These are phyloP conservation scores for Troides helena DNA, from an alignment of 2,888 invertebrate genomes.

Conservation along the genomic window DNA sequence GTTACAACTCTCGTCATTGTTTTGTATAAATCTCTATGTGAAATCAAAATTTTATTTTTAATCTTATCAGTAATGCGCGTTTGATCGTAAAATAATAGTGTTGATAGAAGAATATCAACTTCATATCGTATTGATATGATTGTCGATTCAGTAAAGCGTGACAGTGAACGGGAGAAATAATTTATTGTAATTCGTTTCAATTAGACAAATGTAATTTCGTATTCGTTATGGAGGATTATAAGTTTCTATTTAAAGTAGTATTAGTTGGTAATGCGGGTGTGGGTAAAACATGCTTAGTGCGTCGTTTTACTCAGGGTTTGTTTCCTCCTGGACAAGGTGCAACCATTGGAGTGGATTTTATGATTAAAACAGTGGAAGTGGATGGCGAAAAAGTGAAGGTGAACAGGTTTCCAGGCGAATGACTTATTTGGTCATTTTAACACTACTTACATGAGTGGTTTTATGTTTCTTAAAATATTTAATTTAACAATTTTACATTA, in stretches of 20 bases:
- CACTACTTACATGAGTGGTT: neutral
- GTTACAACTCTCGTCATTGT: conserved; percentile 40
- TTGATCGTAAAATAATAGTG: conserved; percentile 58
- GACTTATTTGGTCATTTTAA: conserved; percentile 21
- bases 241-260: conserved; percentile 99
- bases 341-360: conserved; percentile 99
- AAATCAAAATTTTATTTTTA: conserved; percentile 31
- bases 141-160: conserved; percentile 65
- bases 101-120: conserved; percentile 47
- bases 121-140: conserved; percentile 52
- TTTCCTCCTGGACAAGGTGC: conserved; percentile 99
- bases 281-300: conserved; percentile 97
- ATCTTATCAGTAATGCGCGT: conserved; percentile 56
- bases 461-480: too few species aligned
- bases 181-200: conserved; percentile 45
- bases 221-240: conserved; percentile 96
- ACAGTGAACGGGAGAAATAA: conserved; percentile 54
- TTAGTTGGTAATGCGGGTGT: conserved; percentile 99
- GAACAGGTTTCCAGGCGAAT: conserved; percentile 41
- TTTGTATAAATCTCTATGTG: conserved; percentile 40
- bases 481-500: neutral
- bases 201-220: conserved; percentile 62
- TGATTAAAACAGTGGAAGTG: conserved; percentile 99
- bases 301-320: conserved; percentile 97
- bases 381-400: conserved; percentile 97